Conservation (phyloP, 1,140 invertebrate genomes). For the Bombus cullumanus region DNA sequence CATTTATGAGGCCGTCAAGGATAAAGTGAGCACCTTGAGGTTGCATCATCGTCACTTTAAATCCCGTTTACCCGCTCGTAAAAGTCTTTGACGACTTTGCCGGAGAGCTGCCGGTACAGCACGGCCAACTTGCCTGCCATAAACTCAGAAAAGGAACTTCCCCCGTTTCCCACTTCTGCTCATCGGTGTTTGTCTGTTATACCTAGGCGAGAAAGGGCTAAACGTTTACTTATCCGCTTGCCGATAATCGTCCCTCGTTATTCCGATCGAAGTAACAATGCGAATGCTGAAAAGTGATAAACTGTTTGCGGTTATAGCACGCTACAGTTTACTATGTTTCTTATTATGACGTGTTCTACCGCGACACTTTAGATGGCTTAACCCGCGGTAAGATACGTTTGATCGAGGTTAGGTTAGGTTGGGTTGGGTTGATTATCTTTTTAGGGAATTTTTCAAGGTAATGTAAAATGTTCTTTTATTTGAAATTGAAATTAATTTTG, state of each 20-base stretch:
- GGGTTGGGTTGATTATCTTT: background rate
- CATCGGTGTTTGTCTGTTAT: constrained; percentile 55
- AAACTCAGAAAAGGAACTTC: constrained; percentile 78
- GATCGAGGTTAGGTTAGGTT: too few relatives aligned
- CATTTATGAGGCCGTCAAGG: constrained; percentile 83
- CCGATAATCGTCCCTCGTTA: constrained; percentile 74
- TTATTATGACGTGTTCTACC: background rate
- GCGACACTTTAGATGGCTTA: background rate
- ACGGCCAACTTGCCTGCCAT: constrained; percentile 77
- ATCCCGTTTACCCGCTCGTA: constrained; percentile 83
- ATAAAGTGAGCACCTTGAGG: constrained; percentile 83
- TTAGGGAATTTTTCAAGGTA: background rate
- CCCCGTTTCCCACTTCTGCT: constrained; percentile 12
- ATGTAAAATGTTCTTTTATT: background rate
- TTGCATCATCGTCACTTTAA: constrained; percentile 84
- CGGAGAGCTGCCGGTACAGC: constrained; percentile 72
- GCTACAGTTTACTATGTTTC: background rate
- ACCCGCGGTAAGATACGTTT: background rate
- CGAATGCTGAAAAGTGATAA: background rate
- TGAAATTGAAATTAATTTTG: background rate
- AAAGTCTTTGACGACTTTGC: constrained; percentile 83
- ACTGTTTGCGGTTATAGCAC: background rate
- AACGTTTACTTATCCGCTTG: constrained; percentile 78
- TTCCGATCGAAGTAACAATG: constrained; percentile 16
- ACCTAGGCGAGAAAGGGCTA: constrained; percentile 73